Base-by-base conservation (phyloP, 2,797 vertebrate species). In the Schizopygopsis pylzovi region DNA sequence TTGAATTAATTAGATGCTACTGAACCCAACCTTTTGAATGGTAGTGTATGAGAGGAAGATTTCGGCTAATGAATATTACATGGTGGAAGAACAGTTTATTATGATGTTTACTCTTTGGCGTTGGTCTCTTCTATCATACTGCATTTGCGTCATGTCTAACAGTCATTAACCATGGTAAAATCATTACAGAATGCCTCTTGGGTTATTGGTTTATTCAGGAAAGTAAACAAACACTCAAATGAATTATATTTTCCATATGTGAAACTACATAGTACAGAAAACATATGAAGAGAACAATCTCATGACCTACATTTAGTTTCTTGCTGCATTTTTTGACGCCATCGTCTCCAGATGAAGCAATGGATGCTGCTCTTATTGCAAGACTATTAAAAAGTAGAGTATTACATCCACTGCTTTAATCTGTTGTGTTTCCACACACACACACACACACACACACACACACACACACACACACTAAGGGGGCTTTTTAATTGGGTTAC, bases 401-500 rank as follows among this genome's bases (percentile, higher is more conserved):
- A 86, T 86, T 88, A 90, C 89, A 85, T 91, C 91, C 90, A 86
- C 9, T 92, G 90, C 92, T 91, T 91, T 83, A 73, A 75, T 79
- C 78, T 76, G 93, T 91, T 89, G 87, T 91, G 93, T 92, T 91
- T 90, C 87, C 1, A 33, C 28, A 33, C 79, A 87, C 92, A 93
- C 91, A 93, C 92, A 91, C 91, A 93, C 89, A 92, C 76, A 68
- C 28, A 83, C 92, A 91, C 91, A 93, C 76, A 68, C 28, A 83
- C 92, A 91, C 91, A 93, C 89, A 49, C 22, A 28, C 71, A 37
- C 93, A 94, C 94, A 94, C 94, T 94, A 93, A 94, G 93, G 93
- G 93, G 90, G 93, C 93, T 92, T 93, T 94, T 95, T 95, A 95
- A 95, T 94, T 95, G 94, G 94, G 94, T 95, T 93, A 89, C 65